Percentiles rank a stretch among this genome's conserved stretches.
Evolutionary conservation across 1,140 invertebrate species (phyloP).

Genomic region (Drosophila simulans): DNA sequence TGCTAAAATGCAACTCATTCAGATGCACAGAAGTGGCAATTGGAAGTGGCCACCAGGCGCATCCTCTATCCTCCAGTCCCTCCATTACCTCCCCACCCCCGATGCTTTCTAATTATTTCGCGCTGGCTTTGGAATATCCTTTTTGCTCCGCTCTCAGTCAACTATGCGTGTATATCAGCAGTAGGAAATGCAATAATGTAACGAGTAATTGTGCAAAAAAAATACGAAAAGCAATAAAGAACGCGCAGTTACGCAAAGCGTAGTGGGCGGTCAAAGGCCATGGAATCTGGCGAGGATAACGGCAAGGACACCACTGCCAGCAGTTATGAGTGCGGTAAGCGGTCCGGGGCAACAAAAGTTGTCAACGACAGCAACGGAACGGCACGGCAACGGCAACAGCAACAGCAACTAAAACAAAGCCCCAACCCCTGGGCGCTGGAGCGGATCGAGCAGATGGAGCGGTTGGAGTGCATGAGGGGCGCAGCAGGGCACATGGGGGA

Average conservation of each 20-base stretch:
- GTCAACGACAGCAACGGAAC: constrained; percentile 70
- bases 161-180: constrained; percentile 75
- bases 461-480: constrained; percentile 3
- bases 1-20: constrained; percentile 57
- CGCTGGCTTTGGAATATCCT: constrained; percentile 17
- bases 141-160: constrained; percentile 36
- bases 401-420: constrained; percentile 58
- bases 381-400: constrained; percentile 60
- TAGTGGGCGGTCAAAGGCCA: constrained; percentile 44
- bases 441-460: constrained; percentile 9
- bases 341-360: constrained; percentile 65
- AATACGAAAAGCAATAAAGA: constrained; percentile 63
- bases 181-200: constrained; percentile 81
- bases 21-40: constrained; percentile 58
- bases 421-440: constrained; percentile 26
- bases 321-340: constrained; percentile 58
- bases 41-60: constrained; percentile 28
- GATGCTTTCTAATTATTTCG: constrained; percentile 80
- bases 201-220: constrained; percentile 76
- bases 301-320: constrained; percentile 52
- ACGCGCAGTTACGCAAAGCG: constrained; percentile 64
- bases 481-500: constrained; percentile 4
- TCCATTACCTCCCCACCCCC: not conserved
- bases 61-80: not conserved
- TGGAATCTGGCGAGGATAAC: constrained; percentile 71